Percentiles rank a stretch among this genome's conserved stretches.
These are phyloP conservation scores for Leptarthrus brevirostris DNA, from an alignment of 2,888 invertebrate species.

Conservation along the genomic window DNA sequence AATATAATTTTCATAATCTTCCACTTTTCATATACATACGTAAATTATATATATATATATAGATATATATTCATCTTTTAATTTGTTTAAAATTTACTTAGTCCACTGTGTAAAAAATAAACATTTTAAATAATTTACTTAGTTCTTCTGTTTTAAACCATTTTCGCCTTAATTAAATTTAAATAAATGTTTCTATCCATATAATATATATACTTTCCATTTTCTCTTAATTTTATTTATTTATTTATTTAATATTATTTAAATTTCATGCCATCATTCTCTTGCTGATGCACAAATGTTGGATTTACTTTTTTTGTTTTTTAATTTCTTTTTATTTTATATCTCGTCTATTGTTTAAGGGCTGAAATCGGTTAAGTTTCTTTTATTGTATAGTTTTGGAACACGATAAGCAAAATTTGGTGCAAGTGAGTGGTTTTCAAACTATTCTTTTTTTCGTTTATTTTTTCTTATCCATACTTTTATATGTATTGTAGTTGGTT, in stretches of 20 bases:
- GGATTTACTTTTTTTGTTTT: conserved; percentile 1
- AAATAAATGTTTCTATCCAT: conserved; percentile 41
- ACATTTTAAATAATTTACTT: conserved; percentile 48
- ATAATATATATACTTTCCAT: conserved; percentile 45
- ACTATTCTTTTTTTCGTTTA: conserved; percentile 34
- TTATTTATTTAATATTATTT: conserved; percentile 36
- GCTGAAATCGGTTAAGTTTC: conserved; percentile 33
- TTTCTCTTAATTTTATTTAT: conserved; percentile 37
- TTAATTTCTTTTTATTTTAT: conserved; percentile 13
- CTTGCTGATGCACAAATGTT: not conserved
- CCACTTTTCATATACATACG: not conserved
- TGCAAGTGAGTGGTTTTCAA: conserved; percentile 34
- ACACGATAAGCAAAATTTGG: conserved; percentile 44
- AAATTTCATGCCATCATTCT: conserved; percentile 19
- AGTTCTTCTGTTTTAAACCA: conserved; percentile 17
- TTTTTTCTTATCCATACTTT: conserved; percentile 23
- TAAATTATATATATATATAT: conserved; percentile 36
- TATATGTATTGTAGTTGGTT: conserved; percentile 41
- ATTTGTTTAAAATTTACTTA: conserved; percentile 37
- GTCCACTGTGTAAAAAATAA: conserved; percentile 37
- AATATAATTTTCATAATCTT: not conserved
- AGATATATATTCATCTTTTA: conserved; percentile 43
- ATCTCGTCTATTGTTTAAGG: conserved; percentile 30
- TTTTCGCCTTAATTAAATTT: conserved; percentile 35
- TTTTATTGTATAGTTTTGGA: conserved; percentile 39